Evolutionary conservation across 1,140 invertebrate species (phyloP).

Genomic region (Heliconius hewitsoni): DNA sequence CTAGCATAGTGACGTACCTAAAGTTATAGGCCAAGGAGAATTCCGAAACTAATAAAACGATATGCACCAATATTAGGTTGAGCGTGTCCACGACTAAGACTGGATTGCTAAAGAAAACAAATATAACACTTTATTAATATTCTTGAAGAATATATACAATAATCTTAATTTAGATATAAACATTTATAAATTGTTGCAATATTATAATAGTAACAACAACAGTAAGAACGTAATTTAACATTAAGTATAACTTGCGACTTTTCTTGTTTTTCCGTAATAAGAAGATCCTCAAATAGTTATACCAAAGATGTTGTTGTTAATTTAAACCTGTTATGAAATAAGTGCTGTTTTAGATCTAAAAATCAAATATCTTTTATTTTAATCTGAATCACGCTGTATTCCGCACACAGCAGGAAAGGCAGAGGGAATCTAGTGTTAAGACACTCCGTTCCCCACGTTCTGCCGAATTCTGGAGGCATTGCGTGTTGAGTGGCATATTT

Average conservation of each 20-base stretch:
- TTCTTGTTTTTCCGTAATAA: neutral
- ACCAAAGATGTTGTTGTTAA: no score
- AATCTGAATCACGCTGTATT: no score
- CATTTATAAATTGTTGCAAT: neutral
- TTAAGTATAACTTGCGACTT: neutral
- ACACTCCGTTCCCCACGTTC: no score
- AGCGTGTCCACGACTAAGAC: slow-evolving; percentile 16
- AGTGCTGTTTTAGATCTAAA: no score
- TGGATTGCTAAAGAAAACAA: slow-evolving; percentile 23
- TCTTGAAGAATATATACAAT: neutral
- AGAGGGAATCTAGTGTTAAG: no score
- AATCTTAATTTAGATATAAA: neutral
- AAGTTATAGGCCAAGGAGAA: slow-evolving; percentile 57
- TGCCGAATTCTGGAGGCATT: no score
- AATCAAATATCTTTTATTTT: no score
- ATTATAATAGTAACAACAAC: neutral
- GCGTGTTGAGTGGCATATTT: no score
- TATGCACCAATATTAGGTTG: slow-evolving; percentile 20
- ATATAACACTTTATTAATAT: neutral
- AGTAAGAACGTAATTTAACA: neutral
- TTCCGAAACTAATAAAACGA: slow-evolving; percentile 41
- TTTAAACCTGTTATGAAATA: no score
- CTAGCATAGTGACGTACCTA: slow-evolving; percentile 37
- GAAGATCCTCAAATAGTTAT: no score
- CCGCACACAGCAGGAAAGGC: no score